Evolutionary conservation across 2,797 vertebrate genomes (phyloP), one percentile per base, ranked within the genome.

Genomic region (Atherinosoma microstoma): DNA sequence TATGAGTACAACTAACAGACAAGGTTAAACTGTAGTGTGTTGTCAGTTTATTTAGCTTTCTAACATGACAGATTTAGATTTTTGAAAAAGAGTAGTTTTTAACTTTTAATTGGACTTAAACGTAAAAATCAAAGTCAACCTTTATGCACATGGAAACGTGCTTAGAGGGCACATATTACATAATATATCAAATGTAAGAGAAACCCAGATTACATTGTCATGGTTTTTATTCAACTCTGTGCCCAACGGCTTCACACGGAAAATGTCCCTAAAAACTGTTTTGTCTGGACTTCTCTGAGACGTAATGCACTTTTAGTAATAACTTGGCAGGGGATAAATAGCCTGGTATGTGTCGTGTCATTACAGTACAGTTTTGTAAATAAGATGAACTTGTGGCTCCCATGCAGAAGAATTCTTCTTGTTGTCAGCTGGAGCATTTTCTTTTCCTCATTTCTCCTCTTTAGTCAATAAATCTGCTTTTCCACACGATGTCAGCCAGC

Each of bases 181-280:
- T 29, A 64, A 64, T 12, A 40, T 38, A 24, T 22, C 49, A 53
- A 34, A 6, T 13, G 1, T 29, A 35, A 40, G 27, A 58, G 3
- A 40, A 54, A 69, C 20, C 35, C 57, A 78, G 32, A 58, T 57
- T 49, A 60, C 59, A 58, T 35, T 54, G 66, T 72, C 42, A 58
- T 59, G 73, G 71, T 75, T 79, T 70, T 64, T 72, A 32, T 63
- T 67, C 40, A 64, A 49, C 70, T 65, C 57, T 32, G 13, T 36
- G 53, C 65, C 65, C 65, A 12, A 15, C 1, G 32, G 54, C 54
- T 40, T 45, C 42, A 45, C 40, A 67, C 1, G 63, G 30, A 67
- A 63, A 11, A 32, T 2, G 2, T 56, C 64, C 64, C 64, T 22
- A 13, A 64, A 83, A 73, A 8, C 20, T 34, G 59, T 67, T 70